Base-by-base conservation (phyloP, 2,888 invertebrate species). In the Leistus spinibarbis region DNA sequence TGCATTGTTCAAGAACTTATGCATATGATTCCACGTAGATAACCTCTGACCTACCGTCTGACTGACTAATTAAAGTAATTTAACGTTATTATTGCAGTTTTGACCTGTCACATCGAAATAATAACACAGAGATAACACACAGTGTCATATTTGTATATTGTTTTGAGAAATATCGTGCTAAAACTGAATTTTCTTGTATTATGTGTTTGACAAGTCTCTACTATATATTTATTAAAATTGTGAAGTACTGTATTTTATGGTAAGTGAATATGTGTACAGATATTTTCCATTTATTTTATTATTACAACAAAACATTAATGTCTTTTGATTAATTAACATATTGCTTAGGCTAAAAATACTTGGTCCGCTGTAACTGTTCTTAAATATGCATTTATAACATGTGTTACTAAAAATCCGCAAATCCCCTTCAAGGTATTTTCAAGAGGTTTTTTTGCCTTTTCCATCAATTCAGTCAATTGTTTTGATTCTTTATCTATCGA, bases 361-460 rank as follows among this genome's bases (percentile, higher is more conserved):
- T 73, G 67, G 22, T 57, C 17, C 56, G 57, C 67, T 2, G 73
- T 57, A 53, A 60, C 54, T 5, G 40, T n/a, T 53, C 20, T 67
- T 16, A 73, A 62, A 5, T 60, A 40, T 20, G 62, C 40, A 22
- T 73, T 73, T 20, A 62, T 22, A 7, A 67, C 54, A 13, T 40
- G 53, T 60, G 66, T 67, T 10, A 73, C 67, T 13, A 73, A n/a
- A 5, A 53, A n/a, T n/a, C 67, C 66, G 16, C 73, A 73, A 9
- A 73, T 60, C 22, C 23, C 27, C 22, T 60, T 27, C 7, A 73
- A 56, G 7, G 19, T n/a, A 53, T 54, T n/a, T 57, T 73, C 24
- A 5, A 67, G 16, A 7, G 73, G 22, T 22, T 19, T 10, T 3
- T 53, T 66, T 73, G 5, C 66, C 54, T 60, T 73, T 53, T 10